phyloP scores from a whole-genome alignment of 2,113 vertebrate species.

The Vulpes vulpes region DNA sequence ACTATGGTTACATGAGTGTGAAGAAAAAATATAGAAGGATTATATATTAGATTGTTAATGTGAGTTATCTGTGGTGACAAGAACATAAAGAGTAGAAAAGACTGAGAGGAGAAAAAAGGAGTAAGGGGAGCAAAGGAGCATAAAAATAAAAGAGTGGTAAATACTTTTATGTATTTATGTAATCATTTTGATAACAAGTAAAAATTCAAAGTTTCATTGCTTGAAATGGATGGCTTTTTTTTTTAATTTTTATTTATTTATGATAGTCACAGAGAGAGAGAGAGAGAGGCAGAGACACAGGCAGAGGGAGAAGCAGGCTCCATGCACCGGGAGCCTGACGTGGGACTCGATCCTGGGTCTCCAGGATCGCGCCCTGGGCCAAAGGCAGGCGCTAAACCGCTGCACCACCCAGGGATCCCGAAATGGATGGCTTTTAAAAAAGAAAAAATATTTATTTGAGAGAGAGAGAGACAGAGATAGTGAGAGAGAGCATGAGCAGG shows the following conservation, averaged over 20 bases:
- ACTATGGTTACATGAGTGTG: neutral
- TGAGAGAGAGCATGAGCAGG: too few species aligned
- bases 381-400: too few species aligned
- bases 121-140: neutral
- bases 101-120: neutral
- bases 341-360: too few species aligned
- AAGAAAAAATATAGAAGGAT: slow-evolving; percentile 1
- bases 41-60: neutral
- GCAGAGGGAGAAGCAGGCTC: too few species aligned
- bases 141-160: neutral
- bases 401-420: too few species aligned
- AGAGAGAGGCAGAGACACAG: too few species aligned
- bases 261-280: too few species aligned
- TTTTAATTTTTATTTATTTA: too few species aligned
- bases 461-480: too few species aligned
- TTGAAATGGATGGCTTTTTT: neutral
- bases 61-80: neutral
- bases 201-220: neutral
- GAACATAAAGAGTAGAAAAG: neutral
- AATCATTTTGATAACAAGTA: neutral
- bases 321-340: too few species aligned
- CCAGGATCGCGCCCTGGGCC: too few species aligned
- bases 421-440: neutral
- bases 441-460: too few species aligned
- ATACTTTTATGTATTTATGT: neutral